phyloP scores from a whole-genome alignment of 64 coral and sea anemone species.

The Stichodactyla helianthus region DNA sequence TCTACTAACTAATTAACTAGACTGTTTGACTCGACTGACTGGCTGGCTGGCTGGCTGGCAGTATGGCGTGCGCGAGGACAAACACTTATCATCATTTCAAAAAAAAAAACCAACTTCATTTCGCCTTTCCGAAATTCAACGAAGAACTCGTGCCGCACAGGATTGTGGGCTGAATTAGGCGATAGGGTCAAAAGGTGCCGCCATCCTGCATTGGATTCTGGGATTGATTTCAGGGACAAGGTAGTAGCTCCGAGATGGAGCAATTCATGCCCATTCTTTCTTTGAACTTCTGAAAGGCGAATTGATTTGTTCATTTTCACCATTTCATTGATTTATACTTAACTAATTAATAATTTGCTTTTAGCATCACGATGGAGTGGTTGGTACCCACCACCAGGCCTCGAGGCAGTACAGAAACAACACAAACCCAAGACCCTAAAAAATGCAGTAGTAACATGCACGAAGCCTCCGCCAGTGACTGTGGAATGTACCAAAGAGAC shows the following conservation, averaged over 20 bases:
- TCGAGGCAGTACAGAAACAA: neutral
- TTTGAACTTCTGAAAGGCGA: too few species aligned
- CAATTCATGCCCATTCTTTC: too few species aligned
- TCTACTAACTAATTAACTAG: too few species aligned
- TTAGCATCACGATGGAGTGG: conserved; percentile 31
- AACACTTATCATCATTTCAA: too few species aligned
- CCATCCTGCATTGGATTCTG: too few species aligned
- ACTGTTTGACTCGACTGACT: neutral
- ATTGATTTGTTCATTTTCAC: neutral
- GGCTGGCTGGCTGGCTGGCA: neutral
- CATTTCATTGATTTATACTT: neutral
- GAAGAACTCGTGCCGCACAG: too few species aligned
- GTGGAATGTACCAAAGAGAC: conserved; percentile 18
- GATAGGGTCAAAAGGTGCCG: too few species aligned
- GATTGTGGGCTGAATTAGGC: too few species aligned
- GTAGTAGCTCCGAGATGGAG: too few species aligned
- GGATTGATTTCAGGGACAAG: too few species aligned
- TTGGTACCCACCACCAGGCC: conserved; percentile 54
- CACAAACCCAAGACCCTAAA: neutral
- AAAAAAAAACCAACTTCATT: too few species aligned
- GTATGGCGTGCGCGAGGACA: neutral
- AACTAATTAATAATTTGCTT: neutral
- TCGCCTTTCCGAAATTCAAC: too few species aligned
- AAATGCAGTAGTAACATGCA: conserved; percentile 47
- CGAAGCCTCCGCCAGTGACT: neutral